A percentile compares a stretch with the other conserved stretches of the same genome.
Evolutionary conservation across 2,888 invertebrate species (phyloP).

Genomic region (Leptura quadrifasciata): DNA sequence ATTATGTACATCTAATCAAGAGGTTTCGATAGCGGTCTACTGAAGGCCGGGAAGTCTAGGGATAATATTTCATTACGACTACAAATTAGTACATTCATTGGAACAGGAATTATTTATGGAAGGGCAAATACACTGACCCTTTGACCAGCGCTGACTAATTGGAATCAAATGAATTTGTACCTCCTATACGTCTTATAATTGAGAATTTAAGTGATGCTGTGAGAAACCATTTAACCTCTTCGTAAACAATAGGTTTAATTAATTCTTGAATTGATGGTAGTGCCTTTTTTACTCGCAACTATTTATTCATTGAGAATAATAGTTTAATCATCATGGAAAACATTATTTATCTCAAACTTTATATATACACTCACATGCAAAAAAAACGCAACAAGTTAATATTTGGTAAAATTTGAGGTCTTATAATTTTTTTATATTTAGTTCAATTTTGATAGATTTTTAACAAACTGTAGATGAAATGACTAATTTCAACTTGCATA

Average conservation of each 20-base stretch:
- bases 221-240: conserved; percentile 34
- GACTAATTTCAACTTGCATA: too few species aligned
- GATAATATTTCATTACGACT: conserved; percentile 55
- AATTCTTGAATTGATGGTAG: not conserved
- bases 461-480: too few species aligned
- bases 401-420: too few species aligned
- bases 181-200: conserved; percentile 34
- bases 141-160: conserved; percentile 60
- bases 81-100: conserved; percentile 59
- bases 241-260: not conserved
- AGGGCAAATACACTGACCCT: conserved; percentile 63
- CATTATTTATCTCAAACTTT: too few species aligned
- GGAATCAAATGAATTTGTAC: conserved; percentile 55
- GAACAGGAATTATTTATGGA: conserved; percentile 56
- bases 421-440: too few species aligned
- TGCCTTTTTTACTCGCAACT: not conserved
- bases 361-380: too few species aligned
- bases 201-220: conserved; percentile 20
- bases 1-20: conserved; percentile 62
- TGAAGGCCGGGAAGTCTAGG: conserved; percentile 33
- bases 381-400: too few species aligned
- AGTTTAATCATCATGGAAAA: not conserved
- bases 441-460: too few species aligned
- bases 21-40: conserved; percentile 40
- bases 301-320: not conserved